These are phyloP conservation scores for Myrmecophaga tridactyla DNA, from an alignment of 2,113 vertebrate genomes.

Conservation along the genomic window DNA sequence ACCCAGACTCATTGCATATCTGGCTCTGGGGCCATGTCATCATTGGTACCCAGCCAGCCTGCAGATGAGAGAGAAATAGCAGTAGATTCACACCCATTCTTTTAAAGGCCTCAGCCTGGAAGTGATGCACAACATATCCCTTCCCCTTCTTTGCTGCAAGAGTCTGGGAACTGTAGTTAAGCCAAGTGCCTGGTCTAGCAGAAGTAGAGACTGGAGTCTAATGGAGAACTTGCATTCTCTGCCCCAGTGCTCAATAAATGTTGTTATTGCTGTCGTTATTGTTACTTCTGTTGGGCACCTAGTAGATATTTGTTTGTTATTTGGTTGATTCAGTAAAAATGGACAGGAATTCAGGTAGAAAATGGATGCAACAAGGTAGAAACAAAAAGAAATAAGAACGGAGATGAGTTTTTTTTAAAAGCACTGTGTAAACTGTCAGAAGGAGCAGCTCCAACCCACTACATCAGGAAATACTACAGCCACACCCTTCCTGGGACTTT, in stretches of 20 bases:
- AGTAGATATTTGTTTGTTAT: background rate
- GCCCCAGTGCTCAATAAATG: background rate
- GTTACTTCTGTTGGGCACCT: background rate
- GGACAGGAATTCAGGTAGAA: background rate
- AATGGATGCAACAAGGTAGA: background rate
- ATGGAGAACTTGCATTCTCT: background rate
- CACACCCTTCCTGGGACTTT: background rate
- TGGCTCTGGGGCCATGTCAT: background rate
- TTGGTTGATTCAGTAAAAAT: background rate
- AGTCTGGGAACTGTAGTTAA: background rate
- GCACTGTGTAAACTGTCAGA: background rate
- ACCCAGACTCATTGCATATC: background rate
- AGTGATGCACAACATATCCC: background rate
- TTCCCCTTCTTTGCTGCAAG: background rate
- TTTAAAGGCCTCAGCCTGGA: background rate
- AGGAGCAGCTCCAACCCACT: background rate
- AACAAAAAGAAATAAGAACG: background rate
- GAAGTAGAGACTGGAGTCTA: background rate
- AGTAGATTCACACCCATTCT: background rate
- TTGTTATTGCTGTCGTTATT: too few relatives aligned
- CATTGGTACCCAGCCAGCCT: background rate
- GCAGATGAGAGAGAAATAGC: background rate
- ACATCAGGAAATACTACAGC: background rate
- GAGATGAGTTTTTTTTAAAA: background rate
- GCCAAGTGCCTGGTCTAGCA: background rate